Percentiles rank a stretch among this genome's conserved stretches.
phyloP scores from a whole-genome alignment of 2,113 vertebrate species.

The Grammatotria lemairii region DNA sequence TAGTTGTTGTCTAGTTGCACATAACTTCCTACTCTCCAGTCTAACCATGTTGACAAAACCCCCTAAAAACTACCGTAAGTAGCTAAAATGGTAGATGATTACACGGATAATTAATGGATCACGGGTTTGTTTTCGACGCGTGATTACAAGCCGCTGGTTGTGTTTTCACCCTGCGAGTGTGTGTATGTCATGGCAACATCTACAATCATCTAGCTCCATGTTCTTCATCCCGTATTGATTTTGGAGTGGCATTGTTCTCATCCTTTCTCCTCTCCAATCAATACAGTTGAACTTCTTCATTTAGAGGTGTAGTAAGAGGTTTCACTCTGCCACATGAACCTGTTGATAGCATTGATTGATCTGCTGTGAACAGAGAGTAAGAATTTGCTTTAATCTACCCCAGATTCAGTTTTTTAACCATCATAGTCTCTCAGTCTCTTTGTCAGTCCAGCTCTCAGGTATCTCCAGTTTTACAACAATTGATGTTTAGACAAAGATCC shows the following conservation, averaged over 20 bases:
- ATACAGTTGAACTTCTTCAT: not conserved
- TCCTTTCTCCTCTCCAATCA: not conserved
- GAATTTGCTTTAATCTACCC: not conserved
- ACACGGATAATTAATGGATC: not conserved
- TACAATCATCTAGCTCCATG: not conserved
- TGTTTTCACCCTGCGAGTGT: not conserved
- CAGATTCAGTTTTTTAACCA: not conserved
- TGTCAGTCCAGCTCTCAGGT: not conserved
- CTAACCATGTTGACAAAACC: not conserved
- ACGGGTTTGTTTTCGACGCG: not conserved
- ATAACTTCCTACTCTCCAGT: not conserved
- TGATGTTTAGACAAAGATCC: not conserved
- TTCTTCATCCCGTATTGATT: constrained; percentile 2
- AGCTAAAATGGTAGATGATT: not conserved
- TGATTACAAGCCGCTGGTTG: not conserved
- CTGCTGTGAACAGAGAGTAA: not conserved
- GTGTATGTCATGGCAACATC: not conserved
- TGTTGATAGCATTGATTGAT: not conserved
- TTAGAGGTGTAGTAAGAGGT: not conserved
- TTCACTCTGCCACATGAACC: not conserved
- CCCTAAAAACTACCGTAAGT: fast-evolving
- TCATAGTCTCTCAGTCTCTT: not conserved
- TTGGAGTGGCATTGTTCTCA: not conserved
- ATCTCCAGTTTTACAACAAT: not conserved
- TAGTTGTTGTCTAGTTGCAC: not conserved